A percentile compares a stretch with the other conserved stretches of the same genome.
These are phyloP conservation scores for Metalampra italica DNA, from an alignment of 2,888 invertebrate species.

Conservation along the genomic window DNA sequence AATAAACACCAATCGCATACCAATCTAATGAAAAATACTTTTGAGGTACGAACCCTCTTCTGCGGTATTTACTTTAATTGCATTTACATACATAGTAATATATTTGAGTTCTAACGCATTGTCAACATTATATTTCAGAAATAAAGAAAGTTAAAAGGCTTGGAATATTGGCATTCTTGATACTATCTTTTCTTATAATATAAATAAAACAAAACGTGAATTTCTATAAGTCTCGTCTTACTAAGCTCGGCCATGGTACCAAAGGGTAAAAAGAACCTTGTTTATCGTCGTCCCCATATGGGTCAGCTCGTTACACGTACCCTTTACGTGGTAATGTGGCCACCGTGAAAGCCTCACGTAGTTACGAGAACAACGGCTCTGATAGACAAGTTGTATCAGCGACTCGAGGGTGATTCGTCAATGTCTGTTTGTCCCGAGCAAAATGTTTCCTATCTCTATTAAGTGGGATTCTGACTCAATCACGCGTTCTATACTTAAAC, in stretches of 20 bases:
- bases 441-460: background rate
- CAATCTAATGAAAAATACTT: no score
- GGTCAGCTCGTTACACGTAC: constrained; percentile 21
- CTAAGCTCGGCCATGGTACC: background rate
- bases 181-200: no score
- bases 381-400: constrained; percentile 7
- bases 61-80: no score
- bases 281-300: constrained; percentile 28
- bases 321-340: constrained; percentile 17
- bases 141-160: no score
- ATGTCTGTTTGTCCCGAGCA: constrained; percentile 3
- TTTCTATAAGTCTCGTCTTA: constrained; percentile 3
- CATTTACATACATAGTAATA: no score
- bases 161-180: no score
- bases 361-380: constrained; percentile 11
- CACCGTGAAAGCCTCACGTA: constrained; percentile 27
- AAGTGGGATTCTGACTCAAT: background rate
- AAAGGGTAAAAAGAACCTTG: constrained; percentile 24
- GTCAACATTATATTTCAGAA: no score
- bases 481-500: no score
- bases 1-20: no score
- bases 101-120: no score
- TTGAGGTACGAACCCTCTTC: no score
- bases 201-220: no score
- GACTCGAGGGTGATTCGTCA: constrained; percentile 3